Evolutionary conservation across 2,113 vertebrate genomes (phyloP).

Genomic region (Eulemur rufifrons): DNA sequence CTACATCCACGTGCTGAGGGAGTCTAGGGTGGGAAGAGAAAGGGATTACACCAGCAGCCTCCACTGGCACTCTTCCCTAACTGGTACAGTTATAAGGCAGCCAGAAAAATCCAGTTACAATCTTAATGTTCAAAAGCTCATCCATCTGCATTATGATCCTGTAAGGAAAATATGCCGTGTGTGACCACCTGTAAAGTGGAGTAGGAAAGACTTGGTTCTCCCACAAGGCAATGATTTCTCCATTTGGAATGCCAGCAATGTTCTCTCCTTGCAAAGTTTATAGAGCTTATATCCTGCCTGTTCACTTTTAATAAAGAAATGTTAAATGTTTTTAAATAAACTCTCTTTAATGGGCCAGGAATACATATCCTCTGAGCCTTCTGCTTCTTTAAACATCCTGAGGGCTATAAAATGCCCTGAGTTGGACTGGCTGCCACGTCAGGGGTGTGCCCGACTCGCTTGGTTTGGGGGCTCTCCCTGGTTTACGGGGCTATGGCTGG

Average conservation of each 20-base stretch:
- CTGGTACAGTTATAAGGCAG: neutral
- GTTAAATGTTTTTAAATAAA: conserved; percentile 86
- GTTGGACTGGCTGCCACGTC: conserved; percentile 58
- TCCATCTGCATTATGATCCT: conserved; percentile 56
- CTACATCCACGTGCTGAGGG: too few relatives aligned
- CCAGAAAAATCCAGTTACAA: conserved; percentile 12
- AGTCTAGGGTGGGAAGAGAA: too few relatives aligned
- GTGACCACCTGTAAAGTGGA: conserved; percentile 74
- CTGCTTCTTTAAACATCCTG: conserved; percentile 76
- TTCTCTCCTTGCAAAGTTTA: conserved; percentile 83
- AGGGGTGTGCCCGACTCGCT: conserved; percentile 46
- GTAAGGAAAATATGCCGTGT: conserved; percentile 72
- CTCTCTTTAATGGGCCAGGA: conserved; percentile 79
- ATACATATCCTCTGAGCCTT: conserved; percentile 75
- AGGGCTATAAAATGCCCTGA: conserved; percentile 63
- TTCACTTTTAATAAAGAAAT: conserved; percentile 85
- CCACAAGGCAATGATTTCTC: conserved; percentile 80
- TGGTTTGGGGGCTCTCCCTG: conserved; percentile 31
- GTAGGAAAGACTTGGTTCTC: conserved; percentile 73
- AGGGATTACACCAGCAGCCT: too few relatives aligned
- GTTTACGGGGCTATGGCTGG: neutral
- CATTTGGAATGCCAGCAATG: conserved; percentile 81
- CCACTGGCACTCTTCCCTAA: neutral
- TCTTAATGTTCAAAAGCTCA: conserved; percentile 58
- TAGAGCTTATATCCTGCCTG: conserved; percentile 84